Base-by-base conservation (phyloP, 2,888 invertebrate genomes). In the Portevinia maculata region DNA sequence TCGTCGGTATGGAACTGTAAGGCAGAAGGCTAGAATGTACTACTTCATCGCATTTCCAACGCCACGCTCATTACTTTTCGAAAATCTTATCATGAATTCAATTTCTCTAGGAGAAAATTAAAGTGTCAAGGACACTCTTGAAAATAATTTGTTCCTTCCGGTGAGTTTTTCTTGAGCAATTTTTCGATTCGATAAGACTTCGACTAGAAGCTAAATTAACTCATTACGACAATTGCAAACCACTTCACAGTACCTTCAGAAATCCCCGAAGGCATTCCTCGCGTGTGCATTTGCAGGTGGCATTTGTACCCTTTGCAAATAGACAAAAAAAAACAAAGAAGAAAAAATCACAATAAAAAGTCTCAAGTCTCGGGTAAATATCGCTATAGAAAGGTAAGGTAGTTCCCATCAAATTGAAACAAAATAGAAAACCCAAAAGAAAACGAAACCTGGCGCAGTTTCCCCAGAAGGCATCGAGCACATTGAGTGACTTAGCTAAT, bases 401-500 rank as follows among this genome's bases (percentile, higher is more conserved):
- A 55, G 59, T 71, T 71, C 39, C 39, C 41, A 28, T 17, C 41
- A 34, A 32, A 34, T 21, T 24, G 59, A 57, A 34, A 41, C 32
- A 52, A 9, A 32, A 53, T 37, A 52, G 9, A 32, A 34, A 30
- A 48, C 17, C 15, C 6, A 17, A 50, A 39, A 28, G 9, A 65
- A 71, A 64, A 62, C 28, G 9, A 50, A 65, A 57, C 44, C 46
- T 32, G 64, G 64, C 59, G 57, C 69, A 65, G 64, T 75, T 75
- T 69, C 24, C 41, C 81, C 52, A n/a, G 7, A 65, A 44, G 81
- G 48, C 60, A 65, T 50, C 34, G 28, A 67, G 65, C 76, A 24
- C 24, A 76, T 76, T 71, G 59, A 83, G 70, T 60, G 81, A 76
- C 76, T 83, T 76, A 76, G 81, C 71, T 70, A 83, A 83, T 76